Percentiles rank a stretch among this genome's conserved stretches.
phyloP scores from a whole-genome alignment of 2,888 invertebrate genomes.

The Cephus pygmeus region DNA sequence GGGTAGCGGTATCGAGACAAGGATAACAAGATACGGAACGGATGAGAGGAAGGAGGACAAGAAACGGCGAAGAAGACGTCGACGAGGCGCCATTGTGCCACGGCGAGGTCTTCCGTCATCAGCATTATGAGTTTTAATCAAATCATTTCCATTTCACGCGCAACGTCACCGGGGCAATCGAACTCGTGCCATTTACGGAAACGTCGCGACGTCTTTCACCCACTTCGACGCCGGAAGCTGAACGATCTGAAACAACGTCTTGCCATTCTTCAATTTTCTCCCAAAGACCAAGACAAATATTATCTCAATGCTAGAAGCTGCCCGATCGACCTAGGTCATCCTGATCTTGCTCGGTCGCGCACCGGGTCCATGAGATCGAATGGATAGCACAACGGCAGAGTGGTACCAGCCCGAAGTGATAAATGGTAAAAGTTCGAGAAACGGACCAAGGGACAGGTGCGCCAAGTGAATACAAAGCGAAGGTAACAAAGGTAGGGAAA shows the following conservation, averaged over 20 bases:
- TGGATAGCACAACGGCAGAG: too few species aligned
- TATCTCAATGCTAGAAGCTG: background rate
- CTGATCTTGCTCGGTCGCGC: background rate
- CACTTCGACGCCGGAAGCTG: background rate
- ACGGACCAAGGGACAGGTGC: constrained; percentile 41
- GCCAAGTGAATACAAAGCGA: constrained; percentile 41
- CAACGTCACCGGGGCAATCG: background rate
- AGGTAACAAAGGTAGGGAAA: constrained; percentile 10
- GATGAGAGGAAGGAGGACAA: background rate
- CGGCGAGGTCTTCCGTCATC: constrained; percentile 49
- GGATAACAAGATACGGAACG: background rate
- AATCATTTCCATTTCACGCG: constrained; percentile 49
- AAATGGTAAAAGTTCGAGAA: background rate
- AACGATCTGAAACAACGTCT: background rate
- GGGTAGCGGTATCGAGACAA: background rate
- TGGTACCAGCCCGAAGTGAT: background rate
- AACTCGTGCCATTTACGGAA: background rate
- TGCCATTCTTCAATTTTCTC: background rate
- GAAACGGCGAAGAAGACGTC: constrained; percentile 29
- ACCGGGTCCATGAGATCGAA: background rate
- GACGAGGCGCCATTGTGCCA: constrained; percentile 45
- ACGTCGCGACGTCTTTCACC: background rate
- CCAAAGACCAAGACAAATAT: background rate
- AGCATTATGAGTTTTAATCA: constrained; percentile 61
- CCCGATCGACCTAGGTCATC: background rate